Conservation (phyloP, 2,113 vertebrate species). For the Spea multiplicata region DNA sequence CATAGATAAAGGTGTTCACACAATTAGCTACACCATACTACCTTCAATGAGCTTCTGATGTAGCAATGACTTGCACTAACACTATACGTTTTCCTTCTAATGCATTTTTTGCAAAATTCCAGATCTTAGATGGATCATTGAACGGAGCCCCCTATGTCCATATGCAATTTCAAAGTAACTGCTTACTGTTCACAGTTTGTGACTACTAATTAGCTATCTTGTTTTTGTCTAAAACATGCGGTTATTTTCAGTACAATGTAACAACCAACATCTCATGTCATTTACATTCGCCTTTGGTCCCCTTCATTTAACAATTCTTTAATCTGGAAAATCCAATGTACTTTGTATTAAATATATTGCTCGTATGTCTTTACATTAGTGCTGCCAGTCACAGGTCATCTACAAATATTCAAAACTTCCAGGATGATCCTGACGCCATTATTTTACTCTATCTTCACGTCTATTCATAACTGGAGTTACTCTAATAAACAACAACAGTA, state of each 20-base stretch:
- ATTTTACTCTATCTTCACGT: slow-evolving; percentile 13
- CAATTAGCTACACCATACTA: no score
- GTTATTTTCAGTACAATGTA: neutral
- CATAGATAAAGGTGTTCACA: no score
- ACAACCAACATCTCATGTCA: neutral
- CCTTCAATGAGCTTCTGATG: no score
- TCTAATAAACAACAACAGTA: slow-evolving; percentile 6
- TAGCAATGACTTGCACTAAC: no score
- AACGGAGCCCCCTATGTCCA: no score
- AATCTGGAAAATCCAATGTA: neutral
- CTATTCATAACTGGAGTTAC: slow-evolving; percentile 39
- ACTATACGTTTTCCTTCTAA: no score
- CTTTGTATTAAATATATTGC: slow-evolving; percentile 17
- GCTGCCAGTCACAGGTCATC: slow-evolving; percentile 38
- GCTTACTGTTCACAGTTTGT: neutral
- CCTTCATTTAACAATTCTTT: neutral
- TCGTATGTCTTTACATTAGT: slow-evolving; percentile 21
- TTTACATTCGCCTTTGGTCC: neutral
- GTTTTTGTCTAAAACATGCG: neutral
- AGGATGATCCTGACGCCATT: slow-evolving; percentile 2
- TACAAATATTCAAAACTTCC: slow-evolving; percentile 27
- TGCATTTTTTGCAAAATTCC: no score
- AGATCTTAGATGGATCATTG: no score
- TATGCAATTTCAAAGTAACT: neutral
- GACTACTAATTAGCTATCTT: neutral